Evolutionary conservation across 2,113 vertebrate genomes (phyloP).

Genomic region (Lates calcarifer): DNA sequence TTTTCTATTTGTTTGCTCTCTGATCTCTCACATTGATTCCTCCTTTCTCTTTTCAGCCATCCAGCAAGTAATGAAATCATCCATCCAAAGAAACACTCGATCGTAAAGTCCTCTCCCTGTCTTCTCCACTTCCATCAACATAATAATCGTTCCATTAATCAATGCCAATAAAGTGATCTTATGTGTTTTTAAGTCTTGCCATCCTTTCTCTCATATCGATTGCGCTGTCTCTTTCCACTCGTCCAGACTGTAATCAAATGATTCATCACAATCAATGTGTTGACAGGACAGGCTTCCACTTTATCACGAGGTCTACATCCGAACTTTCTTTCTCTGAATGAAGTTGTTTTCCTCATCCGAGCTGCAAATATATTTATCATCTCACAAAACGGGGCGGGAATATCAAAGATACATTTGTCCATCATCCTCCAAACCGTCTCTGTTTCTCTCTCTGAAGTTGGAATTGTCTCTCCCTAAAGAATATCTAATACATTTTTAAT

Average conservation of each 20-base stretch:
- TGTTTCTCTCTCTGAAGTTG: conserved; percentile 46
- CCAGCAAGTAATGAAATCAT: conserved; percentile 34
- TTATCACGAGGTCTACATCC: not conserved
- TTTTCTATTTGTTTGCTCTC: conserved; percentile 9
- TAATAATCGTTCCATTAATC: conserved; percentile 32
- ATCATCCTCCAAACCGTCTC: conserved; percentile 38
- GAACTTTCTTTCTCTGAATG: not conserved
- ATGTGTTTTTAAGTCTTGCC: conserved; percentile 22
- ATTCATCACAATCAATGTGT: conserved; percentile 3
- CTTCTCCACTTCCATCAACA: not conserved
- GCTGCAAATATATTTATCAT: not conserved
- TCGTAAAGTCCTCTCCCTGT: conserved; percentile 12
- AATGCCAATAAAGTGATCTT: conserved; percentile 12
- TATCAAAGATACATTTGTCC: conserved; percentile 44
- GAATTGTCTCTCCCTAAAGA: conserved; percentile 36
- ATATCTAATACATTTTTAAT: conserved; percentile 72
- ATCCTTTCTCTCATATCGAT: conserved; percentile 29
- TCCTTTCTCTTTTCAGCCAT: conserved; percentile 30
- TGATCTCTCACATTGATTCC: conserved; percentile 27
- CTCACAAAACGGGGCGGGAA: not conserved
- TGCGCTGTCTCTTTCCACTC: not conserved
- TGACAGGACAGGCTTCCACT: not conserved
- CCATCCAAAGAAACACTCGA: not conserved
- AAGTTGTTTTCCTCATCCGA: conserved; percentile 20
- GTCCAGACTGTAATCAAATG: conserved; percentile 1